phyloP scores from a whole-genome alignment of 2,113 vertebrate species.

The Osmerus mordax region DNA sequence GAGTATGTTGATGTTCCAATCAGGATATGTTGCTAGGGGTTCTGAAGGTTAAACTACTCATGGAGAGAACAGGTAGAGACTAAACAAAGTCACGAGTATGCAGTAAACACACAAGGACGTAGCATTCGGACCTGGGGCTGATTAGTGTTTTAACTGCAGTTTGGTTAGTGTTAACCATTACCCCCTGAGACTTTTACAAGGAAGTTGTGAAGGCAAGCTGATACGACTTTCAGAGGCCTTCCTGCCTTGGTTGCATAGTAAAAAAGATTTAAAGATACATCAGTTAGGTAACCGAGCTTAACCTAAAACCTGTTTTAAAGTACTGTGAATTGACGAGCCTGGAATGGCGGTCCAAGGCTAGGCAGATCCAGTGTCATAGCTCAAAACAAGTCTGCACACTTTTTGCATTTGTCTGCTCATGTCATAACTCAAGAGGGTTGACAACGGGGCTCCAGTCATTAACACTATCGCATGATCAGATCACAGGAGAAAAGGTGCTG shows the following conservation, averaged over 20 bases:
- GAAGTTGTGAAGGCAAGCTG: slow-evolving; percentile 37
- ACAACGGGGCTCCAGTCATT: background rate
- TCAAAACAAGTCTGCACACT: slow-evolving; percentile 14
- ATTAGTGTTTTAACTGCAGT: slow-evolving; percentile 53
- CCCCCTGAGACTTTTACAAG: slow-evolving; percentile 31
- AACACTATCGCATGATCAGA: background rate
- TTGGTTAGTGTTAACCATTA: slow-evolving; percentile 66
- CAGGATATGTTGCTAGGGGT: slow-evolving; percentile 41
- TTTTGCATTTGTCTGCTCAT: background rate
- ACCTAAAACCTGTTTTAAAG: background rate
- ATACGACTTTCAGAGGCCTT: slow-evolving; percentile 18
- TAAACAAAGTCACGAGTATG: slow-evolving; percentile 63
- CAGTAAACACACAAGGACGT: slow-evolving; percentile 64
- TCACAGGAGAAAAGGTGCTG: background rate
- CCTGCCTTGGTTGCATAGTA: background rate
- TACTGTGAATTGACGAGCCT: background rate
- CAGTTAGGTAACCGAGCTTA: background rate
- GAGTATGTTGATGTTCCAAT: slow-evolving; percentile 17
- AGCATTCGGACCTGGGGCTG: slow-evolving; percentile 49
- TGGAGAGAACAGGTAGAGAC: slow-evolving; percentile 38
- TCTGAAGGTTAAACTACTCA: slow-evolving; percentile 50
- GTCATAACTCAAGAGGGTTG: slow-evolving; percentile 2
- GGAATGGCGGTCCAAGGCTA: background rate
- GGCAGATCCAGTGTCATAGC: background rate
- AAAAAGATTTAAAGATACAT: background rate